Evolutionary conservation across 2,113 vertebrate species (phyloP), one percentile per base, ranked within the genome.

Genomic region (Anguilla rostrata): DNA sequence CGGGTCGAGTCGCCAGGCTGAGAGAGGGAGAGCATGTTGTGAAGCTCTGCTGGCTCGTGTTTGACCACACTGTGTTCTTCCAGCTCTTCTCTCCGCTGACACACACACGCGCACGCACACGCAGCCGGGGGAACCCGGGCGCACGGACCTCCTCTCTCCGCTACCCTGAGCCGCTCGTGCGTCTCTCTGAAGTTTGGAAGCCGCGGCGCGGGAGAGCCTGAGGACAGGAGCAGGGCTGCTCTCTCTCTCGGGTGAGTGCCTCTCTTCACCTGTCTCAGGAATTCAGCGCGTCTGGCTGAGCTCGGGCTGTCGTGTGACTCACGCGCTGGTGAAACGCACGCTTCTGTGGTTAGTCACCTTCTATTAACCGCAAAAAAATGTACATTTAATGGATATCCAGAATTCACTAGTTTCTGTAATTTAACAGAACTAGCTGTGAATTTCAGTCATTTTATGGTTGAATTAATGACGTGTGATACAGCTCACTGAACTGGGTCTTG

Each of bases 181-280:
- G 34, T 5, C 0, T 60, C 18, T 66, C 43, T 18, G 16, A 41
- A 78, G 41, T 78, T 16, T 78, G 29, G 46, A 26, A 11, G 34
- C 41, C 11, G 41, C 40, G 5, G 34, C 29, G 22, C 34, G 20
- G 29, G 18, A 26, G n/a, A 75, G 53, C 85, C 81, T 34, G 81
- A 63, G 63, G 75, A 75, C 20, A 84, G 29, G 39, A 29, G 11
- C 29, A n/a, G 29, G 14, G 18, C 22, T 39, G 83, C n/a, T 83
- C 20, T 34, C 20, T 34, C 66, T 71, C 63, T 34, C 56, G 53
- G 83, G 88, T 89, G 39, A 87, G 83, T 85, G 26, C 5, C 78
- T 83, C 20, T 39, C 79, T 81, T 89, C 92, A 93, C 91, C 92
- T 93, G 91, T 91, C 85, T 92, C 80, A 86, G 88, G 89, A 89